Evolutionary conservation across 2,113 vertebrate genomes (phyloP).

Genomic region (Stictonetta naevosa): DNA sequence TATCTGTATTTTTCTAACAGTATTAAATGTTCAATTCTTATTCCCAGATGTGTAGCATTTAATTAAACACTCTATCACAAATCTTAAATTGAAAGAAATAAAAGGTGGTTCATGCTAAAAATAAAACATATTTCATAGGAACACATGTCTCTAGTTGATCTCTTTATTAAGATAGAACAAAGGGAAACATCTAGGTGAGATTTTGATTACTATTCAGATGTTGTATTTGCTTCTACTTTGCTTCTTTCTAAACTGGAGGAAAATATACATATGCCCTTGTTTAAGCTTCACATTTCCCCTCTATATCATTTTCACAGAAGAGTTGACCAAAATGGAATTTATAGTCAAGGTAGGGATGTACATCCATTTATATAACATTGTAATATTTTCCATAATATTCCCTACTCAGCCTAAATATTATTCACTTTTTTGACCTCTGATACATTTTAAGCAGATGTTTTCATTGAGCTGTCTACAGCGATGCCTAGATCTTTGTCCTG

Average conservation of each 20-base stretch:
- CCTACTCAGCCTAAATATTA: constrained; percentile 30
- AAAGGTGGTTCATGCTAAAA: neutral
- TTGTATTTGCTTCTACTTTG: neutral
- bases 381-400: constrained; percentile 60
- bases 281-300: neutral
- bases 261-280: neutral
- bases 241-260: neutral
- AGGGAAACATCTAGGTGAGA: neutral
- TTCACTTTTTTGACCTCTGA: constrained; percentile 60
- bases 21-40: neutral
- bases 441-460: constrained; percentile 47
- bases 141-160: neutral
- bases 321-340: constrained; percentile 33
- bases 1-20: neutral
- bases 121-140: neutral
- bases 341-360: constrained; percentile 9
- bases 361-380: constrained; percentile 30
- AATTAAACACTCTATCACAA: neutral
- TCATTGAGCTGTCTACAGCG: constrained; percentile 12
- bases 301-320: neutral
- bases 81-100: neutral
- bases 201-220: neutral
- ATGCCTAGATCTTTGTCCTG: constrained; percentile 46
- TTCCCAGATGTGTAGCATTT: neutral
- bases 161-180: neutral